These are phyloP conservation scores for Indri indri DNA, from an alignment of 2,113 vertebrate genomes.

Conservation along the genomic window DNA sequence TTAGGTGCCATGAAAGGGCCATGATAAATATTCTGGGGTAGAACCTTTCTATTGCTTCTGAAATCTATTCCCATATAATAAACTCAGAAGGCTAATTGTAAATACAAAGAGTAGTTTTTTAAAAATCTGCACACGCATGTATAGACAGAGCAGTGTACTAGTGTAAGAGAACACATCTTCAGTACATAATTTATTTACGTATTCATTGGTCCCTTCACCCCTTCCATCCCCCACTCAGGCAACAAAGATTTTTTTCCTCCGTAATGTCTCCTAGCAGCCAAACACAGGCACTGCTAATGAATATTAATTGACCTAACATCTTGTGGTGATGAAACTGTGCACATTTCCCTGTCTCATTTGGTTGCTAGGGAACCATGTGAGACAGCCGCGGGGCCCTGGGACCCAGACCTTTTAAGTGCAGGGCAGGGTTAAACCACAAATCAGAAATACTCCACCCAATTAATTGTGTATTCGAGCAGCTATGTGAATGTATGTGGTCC, in stretches of 20 bases:
- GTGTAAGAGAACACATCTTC: background rate
- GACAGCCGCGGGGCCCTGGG: slow-evolving; percentile 77
- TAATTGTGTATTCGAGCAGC: slow-evolving; percentile 57
- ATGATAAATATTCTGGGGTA: background rate
- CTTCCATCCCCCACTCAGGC: slow-evolving; percentile 27
- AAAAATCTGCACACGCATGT: background rate
- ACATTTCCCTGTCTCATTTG: slow-evolving; percentile 75
- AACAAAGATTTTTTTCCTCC: slow-evolving; percentile 56
- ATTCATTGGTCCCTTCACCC: background rate
- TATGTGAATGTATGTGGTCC: background rate
- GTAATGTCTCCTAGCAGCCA: slow-evolving; percentile 49
- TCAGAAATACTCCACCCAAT: slow-evolving; percentile 74
- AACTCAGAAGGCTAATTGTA: background rate
- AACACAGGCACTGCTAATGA: slow-evolving; percentile 75
- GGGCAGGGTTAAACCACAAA: slow-evolving; percentile 67
- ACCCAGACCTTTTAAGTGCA: slow-evolving; percentile 67
- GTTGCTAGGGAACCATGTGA: slow-evolving; percentile 87
- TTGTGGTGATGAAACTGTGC: slow-evolving; percentile 75
- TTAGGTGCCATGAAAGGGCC: background rate
- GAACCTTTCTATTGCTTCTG: slow-evolving; percentile 18
- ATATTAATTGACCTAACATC: slow-evolving; percentile 85
- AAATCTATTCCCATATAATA: background rate
- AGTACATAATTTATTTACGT: background rate
- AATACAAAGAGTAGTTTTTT: background rate
- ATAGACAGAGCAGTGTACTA: background rate